Evolutionary conservation across 2,888 invertebrate species (phyloP).

Genomic region (Lobophora halterata): DNA sequence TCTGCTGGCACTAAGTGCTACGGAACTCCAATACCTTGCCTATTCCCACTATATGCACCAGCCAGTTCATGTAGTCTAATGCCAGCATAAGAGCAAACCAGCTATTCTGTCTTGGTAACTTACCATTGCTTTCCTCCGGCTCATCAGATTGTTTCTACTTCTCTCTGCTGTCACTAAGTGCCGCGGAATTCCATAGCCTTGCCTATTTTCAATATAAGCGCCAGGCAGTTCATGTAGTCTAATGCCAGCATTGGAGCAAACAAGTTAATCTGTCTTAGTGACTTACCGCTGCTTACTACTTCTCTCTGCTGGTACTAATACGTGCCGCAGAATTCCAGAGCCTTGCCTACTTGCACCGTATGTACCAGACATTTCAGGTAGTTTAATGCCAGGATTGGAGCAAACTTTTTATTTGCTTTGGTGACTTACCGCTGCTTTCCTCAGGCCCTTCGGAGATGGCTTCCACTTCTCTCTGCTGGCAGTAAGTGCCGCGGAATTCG

Average conservation of each 20-base stretch:
- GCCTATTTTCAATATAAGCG: constrained; percentile 98
- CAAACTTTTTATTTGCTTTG: neutral
- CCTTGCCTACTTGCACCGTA: constrained; percentile 98
- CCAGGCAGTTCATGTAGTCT: too few species aligned
- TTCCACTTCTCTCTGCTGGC: constrained; percentile 99
- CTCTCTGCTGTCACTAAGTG: constrained; percentile 99
- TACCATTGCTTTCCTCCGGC: constrained; percentile 96
- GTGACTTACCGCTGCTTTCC: constrained; percentile 90
- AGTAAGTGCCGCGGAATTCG: constrained; percentile 99
- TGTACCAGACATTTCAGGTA: constrained; percentile 98
- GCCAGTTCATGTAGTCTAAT: constrained; percentile 98
- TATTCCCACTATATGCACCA: constrained; percentile 98
- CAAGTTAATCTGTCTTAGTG: too few species aligned
- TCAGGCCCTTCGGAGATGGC: constrained; percentile 99
- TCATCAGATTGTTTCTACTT: constrained; percentile 99
- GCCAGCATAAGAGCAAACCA: constrained; percentile 90
- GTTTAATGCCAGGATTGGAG: too few species aligned
- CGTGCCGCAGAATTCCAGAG: constrained; percentile 98
- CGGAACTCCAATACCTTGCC: constrained; percentile 99
- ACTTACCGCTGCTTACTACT: too few species aligned
- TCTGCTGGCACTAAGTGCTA: constrained; percentile 99
- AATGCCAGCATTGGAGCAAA: too few species aligned
- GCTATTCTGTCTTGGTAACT: constrained; percentile 25
- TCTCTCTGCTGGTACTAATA: too few species aligned
- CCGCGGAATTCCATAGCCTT: constrained; percentile 99